phyloP scores from a whole-genome alignment of 2,888 invertebrate genomes.

The Spatulosminthurus flaviceps region DNA sequence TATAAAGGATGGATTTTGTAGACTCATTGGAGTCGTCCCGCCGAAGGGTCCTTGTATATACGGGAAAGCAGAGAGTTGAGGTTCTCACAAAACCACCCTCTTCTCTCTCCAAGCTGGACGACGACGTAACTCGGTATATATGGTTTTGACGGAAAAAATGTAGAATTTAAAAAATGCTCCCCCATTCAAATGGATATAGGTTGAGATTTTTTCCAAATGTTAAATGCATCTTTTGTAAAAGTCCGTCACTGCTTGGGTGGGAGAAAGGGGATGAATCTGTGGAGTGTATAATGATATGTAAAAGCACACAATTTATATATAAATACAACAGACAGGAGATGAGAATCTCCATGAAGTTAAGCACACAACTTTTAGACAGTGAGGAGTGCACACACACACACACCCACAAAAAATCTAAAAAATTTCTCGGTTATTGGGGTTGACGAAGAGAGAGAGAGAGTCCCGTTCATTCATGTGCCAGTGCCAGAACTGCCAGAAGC shows the following conservation, averaged over 20 bases:
- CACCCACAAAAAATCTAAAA: constrained; percentile 30
- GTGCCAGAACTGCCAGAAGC: constrained; percentile 13
- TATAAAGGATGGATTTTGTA: neutral
- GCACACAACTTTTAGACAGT: no score
- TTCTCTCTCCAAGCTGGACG: constrained; percentile 1
- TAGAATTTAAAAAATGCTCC: constrained; percentile 34
- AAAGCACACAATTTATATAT: neutral
- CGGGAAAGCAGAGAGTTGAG: constrained; percentile 28
- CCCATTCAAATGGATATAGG: constrained; percentile 38
- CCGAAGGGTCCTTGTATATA: constrained; percentile 1
- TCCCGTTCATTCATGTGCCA: constrained; percentile 9
- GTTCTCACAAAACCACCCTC: constrained; percentile 41
- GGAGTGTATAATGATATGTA: neutral
- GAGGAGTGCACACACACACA: neutral
- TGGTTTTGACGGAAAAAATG: constrained; percentile 37
- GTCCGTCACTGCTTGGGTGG: constrained; percentile 34
- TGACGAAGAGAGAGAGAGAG: constrained; percentile 24
- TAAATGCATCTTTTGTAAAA: constrained; percentile 29
- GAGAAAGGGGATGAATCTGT: constrained; percentile 34
- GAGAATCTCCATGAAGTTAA: constrained; percentile 2
- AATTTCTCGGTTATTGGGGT: constrained; percentile 39
- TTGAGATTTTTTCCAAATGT: constrained; percentile 22
- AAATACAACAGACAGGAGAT: no score
- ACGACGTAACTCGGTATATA: neutral
- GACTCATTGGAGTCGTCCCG: neutral